Base-by-base conservation (phyloP, 2,888 invertebrate genomes). In the Eupithecia tripunctaria region DNA sequence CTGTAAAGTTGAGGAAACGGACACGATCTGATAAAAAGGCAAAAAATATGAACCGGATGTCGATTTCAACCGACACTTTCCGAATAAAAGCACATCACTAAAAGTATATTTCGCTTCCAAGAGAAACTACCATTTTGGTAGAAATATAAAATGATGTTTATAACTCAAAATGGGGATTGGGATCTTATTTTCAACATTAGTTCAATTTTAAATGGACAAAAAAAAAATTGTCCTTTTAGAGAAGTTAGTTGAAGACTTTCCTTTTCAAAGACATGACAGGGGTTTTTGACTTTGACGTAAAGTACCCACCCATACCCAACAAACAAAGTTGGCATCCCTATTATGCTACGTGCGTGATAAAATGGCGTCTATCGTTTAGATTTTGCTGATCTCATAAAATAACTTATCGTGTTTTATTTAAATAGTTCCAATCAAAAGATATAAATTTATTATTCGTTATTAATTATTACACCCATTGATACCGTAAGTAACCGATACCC, bases 331-430 rank as follows among this genome's bases (percentile, higher is more conserved):
- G 81, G 85, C 81, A 83, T 86, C 83, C 78, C 73, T 71, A 70
- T 68, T 81, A 78, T 86, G 85, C 83, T 85, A 86, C 86, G 89
- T n/a, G 86, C 86, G 89, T 88, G 85, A 86, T 89, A 92, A 93
- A 90, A 93, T 93, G 93, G 93, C 93, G 91, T 87, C 89, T 81
- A 81, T 86, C 82, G 84, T 85, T 84, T 88, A 81, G 85, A 85
- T 82, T 82, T 86, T 84, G 82, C 81, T 86, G 89, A 86, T 86
- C 84, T 87, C 81, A 79, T 88, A 85, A 84, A 85, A 82, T 85
- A 83, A 74, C 81, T 73, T 78, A 76, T 14, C 80, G 78, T 82
- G 81, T 77, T 80, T 76, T 77, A 75, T 80, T 77, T 74, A 82
- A 81, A 78, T 82, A 80, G 74, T 78, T 77, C 70, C 70, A 76